Base-by-base conservation (phyloP, 37 sponge, comb jelly and placozoan species). In the Beroe forskalii region DNA sequence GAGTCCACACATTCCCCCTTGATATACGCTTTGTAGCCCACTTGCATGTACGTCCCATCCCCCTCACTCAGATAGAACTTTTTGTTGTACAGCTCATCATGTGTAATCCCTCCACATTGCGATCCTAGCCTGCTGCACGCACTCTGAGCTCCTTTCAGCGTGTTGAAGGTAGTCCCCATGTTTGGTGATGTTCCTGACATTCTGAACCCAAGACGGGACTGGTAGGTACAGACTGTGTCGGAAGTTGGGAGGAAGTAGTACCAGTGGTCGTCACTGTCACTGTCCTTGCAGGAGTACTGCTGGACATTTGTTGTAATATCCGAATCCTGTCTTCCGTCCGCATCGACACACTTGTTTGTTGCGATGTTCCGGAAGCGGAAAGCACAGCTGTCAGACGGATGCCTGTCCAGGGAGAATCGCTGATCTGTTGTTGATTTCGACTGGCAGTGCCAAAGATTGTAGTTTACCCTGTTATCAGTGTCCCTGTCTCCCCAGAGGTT, bases 161-260 rank as follows among this genome's bases (percentile, higher is more conserved):
- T 48, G 55, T 6, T 17, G 55, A 48, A 48, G n/a, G n/a, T n/a
- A 48, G 55, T 17, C 55, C 55, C 55, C 12, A 6, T 12, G 6
- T 12, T 12, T 12, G 55, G 55, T 48, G 55, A 17, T 17, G 6
- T 12, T 17, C 12, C 55, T 48, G 55, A 6, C 12, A 48, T 48
- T 6, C 6, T 48, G 55, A 6, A 17, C 55, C 55, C 55, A 12
- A 12, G 6, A 6, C 6, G 12, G 55, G 55, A 6, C 55, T 6
- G 6, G 55, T 48, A 48, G 12, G 6, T 12, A 12, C 55, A 48
- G 12, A 48, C 55, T 12, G 12, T 6, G 12, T 48, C 55, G 6
- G 55, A 48, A 6, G 55, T 80, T 43, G 86, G 86, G 30, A 80
- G 28, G 86, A 80, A 80, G 48, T 80, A 80, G 86, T 33, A 80